Base-by-base conservation (phyloP, 2,797 vertebrate species). In the Melanotaenia trifasciata region DNA sequence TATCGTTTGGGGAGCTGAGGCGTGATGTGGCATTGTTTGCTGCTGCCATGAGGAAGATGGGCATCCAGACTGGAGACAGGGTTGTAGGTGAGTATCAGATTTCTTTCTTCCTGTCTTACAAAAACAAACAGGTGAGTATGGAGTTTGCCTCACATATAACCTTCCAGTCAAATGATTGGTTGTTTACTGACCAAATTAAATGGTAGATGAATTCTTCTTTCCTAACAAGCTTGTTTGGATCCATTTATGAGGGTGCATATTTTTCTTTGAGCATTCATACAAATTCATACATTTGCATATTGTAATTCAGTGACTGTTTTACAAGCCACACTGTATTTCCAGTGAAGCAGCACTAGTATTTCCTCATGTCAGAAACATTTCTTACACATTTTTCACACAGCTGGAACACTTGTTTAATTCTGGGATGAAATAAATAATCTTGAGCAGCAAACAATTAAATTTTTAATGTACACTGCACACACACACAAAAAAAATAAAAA, bases 21-120 rank as follows among this genome's bases (percentile, higher is more conserved):
- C 92, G 94, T 6, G 94, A 95, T 2, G 97, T 99, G 24, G 97
- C 97, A 0, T 64, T 98, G 85, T 97, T 96, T 36, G 97, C 98
- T 10, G 96, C 97, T 0, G 97, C 98, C 45, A 97, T 99, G 97
- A 95, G 97, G 90, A 98, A 96, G 89, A 96, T 97, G 96, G 97
- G 97, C 1, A 32, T 99, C 51, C 92, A 92, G 86, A 93, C 76
- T 0, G 96, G 97, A 51, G 98, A 99, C 93, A 87, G 98, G 59
- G 96, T 99, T 0, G 96, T 97, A 1, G 98, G 98, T 99, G 80
- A 96, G 96, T 91, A 18, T 35, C 10, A 26, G 0, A 24, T 58
- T 40, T 24, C 22, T 40, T 20, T 40, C 3, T 28, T 6, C 28
- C 3, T 57, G 38, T 22, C 30, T 40, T 26, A 22, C 5, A 28